Evolutionary conservation across 2,888 invertebrate species (phyloP).

Genomic region (Pachliopta kotzebuea): DNA sequence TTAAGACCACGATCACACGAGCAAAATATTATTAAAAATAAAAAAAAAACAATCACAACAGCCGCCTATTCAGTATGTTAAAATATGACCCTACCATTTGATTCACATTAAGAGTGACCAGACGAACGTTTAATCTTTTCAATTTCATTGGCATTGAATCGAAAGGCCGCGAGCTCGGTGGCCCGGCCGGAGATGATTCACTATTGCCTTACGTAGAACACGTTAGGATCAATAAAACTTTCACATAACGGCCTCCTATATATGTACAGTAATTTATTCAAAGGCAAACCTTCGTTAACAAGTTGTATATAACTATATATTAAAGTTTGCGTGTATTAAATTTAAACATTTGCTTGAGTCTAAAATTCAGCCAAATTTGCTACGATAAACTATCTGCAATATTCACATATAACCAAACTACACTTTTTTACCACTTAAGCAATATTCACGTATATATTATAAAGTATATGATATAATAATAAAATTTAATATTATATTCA

Average conservation of each 20-base stretch:
- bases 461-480: too few relatives aligned
- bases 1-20: not conserved
- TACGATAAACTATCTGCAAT: too few relatives aligned
- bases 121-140: conserved; percentile 61
- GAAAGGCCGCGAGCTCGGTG: conserved; percentile 51
- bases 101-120: conserved; percentile 64
- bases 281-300: not conserved
- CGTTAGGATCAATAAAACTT: conserved; percentile 45
- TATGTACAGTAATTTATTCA: conserved; percentile 1
- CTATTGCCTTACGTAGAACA: conserved; percentile 39
- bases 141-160: conserved; percentile 57
- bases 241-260: conserved; percentile 24
- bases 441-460: too few relatives aligned
- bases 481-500: too few relatives aligned
- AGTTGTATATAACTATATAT: not conserved
- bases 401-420: too few relatives aligned
- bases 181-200: conserved; percentile 59
- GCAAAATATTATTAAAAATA: conserved; percentile 5
- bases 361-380: too few relatives aligned
- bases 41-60: conserved; percentile 6
- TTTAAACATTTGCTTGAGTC: not conserved
- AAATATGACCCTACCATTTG: conserved; percentile 60
- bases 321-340: too few relatives aligned
- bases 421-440: too few relatives aligned
- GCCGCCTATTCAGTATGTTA: conserved; percentile 34